Conservation (phyloP, 2,113 vertebrate species). For the Apistogramma diplotaenia region DNA sequence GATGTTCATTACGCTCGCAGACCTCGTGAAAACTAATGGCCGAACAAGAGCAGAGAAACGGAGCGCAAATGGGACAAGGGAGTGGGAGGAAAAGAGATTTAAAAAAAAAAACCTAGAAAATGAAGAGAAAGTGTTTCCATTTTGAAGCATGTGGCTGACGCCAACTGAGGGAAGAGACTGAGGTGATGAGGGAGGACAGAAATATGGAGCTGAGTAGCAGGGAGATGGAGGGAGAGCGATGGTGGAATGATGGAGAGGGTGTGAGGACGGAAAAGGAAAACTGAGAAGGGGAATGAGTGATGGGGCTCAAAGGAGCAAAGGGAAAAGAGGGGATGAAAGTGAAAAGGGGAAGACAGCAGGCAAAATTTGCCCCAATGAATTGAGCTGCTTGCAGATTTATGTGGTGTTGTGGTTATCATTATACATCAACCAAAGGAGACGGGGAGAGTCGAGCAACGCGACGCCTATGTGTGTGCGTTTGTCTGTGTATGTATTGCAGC, state of each 20-base stretch:
- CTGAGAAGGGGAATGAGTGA: slow-evolving; percentile 66
- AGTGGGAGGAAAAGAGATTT: slow-evolving; percentile 18
- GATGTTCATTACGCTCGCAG: slow-evolving; percentile 43
- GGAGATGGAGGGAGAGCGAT: slow-evolving; percentile 33
- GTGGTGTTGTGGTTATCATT: slow-evolving; percentile 65
- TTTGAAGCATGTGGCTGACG: slow-evolving; percentile 25
- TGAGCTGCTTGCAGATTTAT: slow-evolving; percentile 65
- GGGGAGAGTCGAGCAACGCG: slow-evolving; percentile 38
- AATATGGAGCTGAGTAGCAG: slow-evolving; percentile 57
- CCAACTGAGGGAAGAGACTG: slow-evolving; percentile 36
- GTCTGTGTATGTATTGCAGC: slow-evolving; percentile 25
- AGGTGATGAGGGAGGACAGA: slow-evolving; percentile 61
- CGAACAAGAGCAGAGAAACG: slow-evolving; percentile 32
- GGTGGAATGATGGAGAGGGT: slow-evolving; percentile 61
- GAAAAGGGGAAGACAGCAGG: slow-evolving; percentile 57
- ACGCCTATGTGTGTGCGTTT: slow-evolving; percentile 46
- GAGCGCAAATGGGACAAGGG: slow-evolving; percentile 2
- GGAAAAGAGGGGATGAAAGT: slow-evolving; percentile 60
- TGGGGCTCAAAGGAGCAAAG: slow-evolving; percentile 58
- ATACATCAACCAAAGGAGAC: slow-evolving; percentile 60
- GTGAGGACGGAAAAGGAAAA: slow-evolving; percentile 66
- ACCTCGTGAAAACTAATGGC: slow-evolving; percentile 37
- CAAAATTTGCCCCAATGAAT: slow-evolving; percentile 69
- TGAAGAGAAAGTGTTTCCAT: slow-evolving; percentile 51
- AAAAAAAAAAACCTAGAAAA: slow-evolving; percentile 22